Base-by-base conservation (phyloP, 2,888 invertebrate genomes). In the Drosophila ustulata region DNA sequence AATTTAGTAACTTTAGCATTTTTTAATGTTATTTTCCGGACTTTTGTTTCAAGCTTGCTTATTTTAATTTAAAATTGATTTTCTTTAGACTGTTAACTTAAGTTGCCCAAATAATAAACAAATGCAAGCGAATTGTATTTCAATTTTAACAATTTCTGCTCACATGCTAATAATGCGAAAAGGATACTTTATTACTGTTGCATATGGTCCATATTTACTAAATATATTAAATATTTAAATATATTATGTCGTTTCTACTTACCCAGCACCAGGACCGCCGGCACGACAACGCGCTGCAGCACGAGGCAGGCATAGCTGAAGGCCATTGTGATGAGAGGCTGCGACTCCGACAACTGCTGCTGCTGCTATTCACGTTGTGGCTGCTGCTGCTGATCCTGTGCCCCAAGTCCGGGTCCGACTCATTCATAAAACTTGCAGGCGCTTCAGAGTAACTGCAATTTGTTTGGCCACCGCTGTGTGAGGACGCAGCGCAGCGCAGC, bases 271-370 rank as follows among this genome's bases (percentile, higher is more conserved):
- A 91, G 85, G 59, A 92, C 88, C 55, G 90, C 82, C 75, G 91
- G 91, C 79, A 91, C 77, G 28, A 91, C 91, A 68, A 88, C 85
- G 61, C 92, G 92, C 80, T 91, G 91, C 69, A 91, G 81, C 67
- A 90, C 83, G 72, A 91, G 85, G 88, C 92, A 92, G 71, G 90
- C 88, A 80, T 91, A 92, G 73, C 90, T 92, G 85, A 90, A 86
- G 75, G 89, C 91, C 91, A 91, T 91, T 82, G 88, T 87, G 28
- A 47, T 57, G 18, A 37, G 37, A 37, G 37, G n/a, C 37, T 11
- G 37, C 37, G 11, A n/a, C 37, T 37, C 11, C 37, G n/a, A 11
- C 37, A 11, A 37, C 37, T 43, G 18, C 4, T 13, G 18, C 18
- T 13, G 43, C 9, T 43, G 34, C 34, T 37, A 23, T 61, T 81